These are phyloP conservation scores for Noctua janthe DNA, from an alignment of 2,888 invertebrate species.

Conservation along the genomic window DNA sequence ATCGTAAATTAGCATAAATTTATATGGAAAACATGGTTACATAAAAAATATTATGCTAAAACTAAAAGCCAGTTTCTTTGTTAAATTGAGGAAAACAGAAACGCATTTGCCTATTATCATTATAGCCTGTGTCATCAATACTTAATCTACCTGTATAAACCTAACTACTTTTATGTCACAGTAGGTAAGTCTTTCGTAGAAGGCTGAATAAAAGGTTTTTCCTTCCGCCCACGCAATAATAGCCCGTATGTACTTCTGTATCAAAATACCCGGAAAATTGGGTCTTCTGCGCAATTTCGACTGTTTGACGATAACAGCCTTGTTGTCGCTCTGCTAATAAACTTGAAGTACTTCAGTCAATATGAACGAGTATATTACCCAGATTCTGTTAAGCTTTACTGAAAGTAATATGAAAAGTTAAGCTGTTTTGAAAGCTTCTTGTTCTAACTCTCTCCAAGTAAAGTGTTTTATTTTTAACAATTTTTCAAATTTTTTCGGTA, in stretches of 20 bases:
- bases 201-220: constrained; percentile 6
- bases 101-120: constrained; percentile 9
- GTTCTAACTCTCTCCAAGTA: neutral
- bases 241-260: constrained; percentile 11
- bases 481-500: neutral
- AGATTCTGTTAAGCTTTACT: neutral
- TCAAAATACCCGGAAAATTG: constrained; percentile 48
- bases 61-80: neutral
- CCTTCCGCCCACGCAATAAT: neutral
- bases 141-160: neutral
- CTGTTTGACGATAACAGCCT: constrained; percentile 22
- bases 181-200: constrained; percentile 5
- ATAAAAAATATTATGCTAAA: neutral
- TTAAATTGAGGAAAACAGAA: neutral
- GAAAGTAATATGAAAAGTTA: neutral
- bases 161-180: neutral
- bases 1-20: neutral
- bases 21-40: neutral
- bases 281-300: constrained; percentile 33
- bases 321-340: constrained; percentile 24
- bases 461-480: neutral
- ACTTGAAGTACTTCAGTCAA: constrained; percentile 34
- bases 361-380: constrained; percentile 5
- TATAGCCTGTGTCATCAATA: neutral
- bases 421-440: neutral